phyloP scores from a whole-genome alignment of 2,888 invertebrate genomes.

The Parnassius orleans region DNA sequence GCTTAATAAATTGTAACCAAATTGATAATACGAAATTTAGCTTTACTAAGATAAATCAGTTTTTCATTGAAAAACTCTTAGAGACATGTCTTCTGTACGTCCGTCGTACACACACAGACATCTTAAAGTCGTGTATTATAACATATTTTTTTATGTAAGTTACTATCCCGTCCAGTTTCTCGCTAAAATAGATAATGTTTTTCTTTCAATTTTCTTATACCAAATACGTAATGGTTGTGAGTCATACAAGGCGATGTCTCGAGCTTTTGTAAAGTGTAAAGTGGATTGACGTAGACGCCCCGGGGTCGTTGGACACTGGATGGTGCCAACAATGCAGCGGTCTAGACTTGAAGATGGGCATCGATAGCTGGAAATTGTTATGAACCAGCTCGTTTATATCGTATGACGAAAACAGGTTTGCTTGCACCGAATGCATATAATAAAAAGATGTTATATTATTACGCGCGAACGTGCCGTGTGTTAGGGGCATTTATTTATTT shows the following conservation, averaged over 20 bases:
- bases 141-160: too few relatives aligned
- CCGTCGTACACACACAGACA: too few relatives aligned
- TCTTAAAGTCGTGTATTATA: too few relatives aligned
- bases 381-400: constrained; percentile 14
- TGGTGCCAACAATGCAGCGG: constrained; percentile 25
- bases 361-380: constrained; percentile 22
- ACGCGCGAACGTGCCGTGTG: too few relatives aligned
- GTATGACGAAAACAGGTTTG: not conserved
- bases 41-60: too few relatives aligned
- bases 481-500: too few relatives aligned
- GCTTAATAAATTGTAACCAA: too few relatives aligned
- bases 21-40: too few relatives aligned
- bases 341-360: constrained; percentile 27
- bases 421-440: not conserved
- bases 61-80: too few relatives aligned
- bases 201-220: not conserved
- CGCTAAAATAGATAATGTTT: too few relatives aligned
- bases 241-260: constrained; percentile 3
- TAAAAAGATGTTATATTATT: not conserved
- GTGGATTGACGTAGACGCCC: constrained; percentile 7
- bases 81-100: too few relatives aligned
- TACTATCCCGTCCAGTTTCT: too few relatives aligned
- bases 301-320: constrained; percentile 29
- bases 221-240: not conserved
- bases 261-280: constrained; percentile 12